Evolutionary conservation across 2,113 vertebrate genomes (phyloP).

Genomic region (Junco hyemalis): DNA sequence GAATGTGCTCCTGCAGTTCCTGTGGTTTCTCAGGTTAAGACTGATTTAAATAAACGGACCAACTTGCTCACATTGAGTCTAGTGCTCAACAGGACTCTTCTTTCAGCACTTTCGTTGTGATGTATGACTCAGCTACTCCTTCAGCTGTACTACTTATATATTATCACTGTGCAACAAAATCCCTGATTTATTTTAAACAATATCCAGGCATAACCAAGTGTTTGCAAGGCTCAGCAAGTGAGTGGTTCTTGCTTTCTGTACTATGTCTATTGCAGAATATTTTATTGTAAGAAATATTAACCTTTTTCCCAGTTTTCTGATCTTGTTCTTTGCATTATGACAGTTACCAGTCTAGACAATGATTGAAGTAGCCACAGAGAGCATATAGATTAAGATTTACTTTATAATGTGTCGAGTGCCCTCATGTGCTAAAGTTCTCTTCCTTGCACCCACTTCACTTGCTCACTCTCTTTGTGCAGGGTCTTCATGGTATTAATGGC

Average conservation of each 20-base stretch:
- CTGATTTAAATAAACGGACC: slow-evolving; percentile 19
- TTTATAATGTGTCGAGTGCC: background rate
- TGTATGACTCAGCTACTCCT: background rate
- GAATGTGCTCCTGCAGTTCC: background rate
- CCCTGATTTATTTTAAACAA: background rate
- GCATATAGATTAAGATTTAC: background rate
- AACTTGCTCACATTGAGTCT: background rate
- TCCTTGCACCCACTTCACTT: background rate
- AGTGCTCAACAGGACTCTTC: background rate
- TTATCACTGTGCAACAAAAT: background rate
- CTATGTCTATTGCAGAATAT: background rate
- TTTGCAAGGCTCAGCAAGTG: background rate
- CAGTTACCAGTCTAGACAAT: background rate
- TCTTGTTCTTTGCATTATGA: background rate
- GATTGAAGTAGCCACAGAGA: background rate
- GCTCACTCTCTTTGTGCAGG: background rate
- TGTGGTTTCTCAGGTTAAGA: background rate
- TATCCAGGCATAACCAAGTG: background rate
- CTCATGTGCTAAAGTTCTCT: background rate
- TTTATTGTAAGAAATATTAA: background rate
- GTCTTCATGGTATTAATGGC: background rate
- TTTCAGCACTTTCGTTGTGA: background rate
- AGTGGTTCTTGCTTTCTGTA: background rate
- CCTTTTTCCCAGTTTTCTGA: background rate
- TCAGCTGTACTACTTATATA: background rate